Evolutionary conservation across 2,888 invertebrate genomes (phyloP).

Genomic region (Synergus japonicus): DNA sequence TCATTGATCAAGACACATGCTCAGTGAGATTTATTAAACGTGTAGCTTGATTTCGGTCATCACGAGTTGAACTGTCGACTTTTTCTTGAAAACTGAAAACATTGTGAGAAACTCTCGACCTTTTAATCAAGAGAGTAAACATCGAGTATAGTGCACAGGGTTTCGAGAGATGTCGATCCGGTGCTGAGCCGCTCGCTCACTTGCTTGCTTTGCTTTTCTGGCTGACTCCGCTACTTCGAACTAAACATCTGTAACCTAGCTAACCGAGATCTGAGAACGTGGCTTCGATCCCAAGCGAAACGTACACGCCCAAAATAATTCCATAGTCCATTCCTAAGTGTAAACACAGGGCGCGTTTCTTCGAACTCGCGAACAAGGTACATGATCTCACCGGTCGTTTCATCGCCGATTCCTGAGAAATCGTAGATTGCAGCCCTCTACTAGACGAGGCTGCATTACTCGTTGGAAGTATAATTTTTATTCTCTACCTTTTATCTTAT

Average conservation of each 20-base stretch:
- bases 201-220: slow-evolving; percentile 44
- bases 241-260: slow-evolving; percentile 59
- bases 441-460: background rate
- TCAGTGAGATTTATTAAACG: background rate
- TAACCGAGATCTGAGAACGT: slow-evolving; percentile 56
- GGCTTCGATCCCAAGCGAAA: slow-evolving; percentile 50
- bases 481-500: background rate
- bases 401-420: background rate
- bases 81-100: background rate
- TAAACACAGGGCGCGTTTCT: slow-evolving; percentile 20
- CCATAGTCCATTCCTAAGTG: slow-evolving; percentile 26
- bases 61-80: background rate
- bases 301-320: slow-evolving; percentile 48
- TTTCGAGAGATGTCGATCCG: slow-evolving; percentile 31
- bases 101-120: slow-evolving; percentile 41
- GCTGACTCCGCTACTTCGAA: slow-evolving; percentile 52
- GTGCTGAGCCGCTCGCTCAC: slow-evolving; percentile 1
- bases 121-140: slow-evolving; percentile 43
- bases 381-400: slow-evolving; percentile 9
- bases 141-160: slow-evolving; percentile 47
- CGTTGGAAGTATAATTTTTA: background rate
- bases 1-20: slow-evolving; percentile 7
- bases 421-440: background rate
- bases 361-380: slow-evolving; percentile 19
- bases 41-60: background rate